Evolutionary conservation across 2,113 vertebrate species (phyloP), one percentile per base, ranked within the genome.

Genomic region (Sclerurus mexicanus): DNA sequence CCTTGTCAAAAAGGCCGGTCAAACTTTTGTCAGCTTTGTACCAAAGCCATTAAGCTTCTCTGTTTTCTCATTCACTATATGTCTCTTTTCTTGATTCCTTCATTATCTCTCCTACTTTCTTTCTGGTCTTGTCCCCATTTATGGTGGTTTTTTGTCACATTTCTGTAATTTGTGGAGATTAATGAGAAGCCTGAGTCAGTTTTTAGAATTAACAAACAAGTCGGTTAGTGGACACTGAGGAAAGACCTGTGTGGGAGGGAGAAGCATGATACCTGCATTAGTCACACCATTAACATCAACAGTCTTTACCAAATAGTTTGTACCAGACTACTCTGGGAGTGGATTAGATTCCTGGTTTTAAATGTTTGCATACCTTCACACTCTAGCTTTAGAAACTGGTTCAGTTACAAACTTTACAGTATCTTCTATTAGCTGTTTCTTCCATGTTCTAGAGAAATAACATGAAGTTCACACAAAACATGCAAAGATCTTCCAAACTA

Each of bases 301-400:
- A 46, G 14, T 46, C 28, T 74, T 67, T 69, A 76, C 37, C 33
- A 79, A 12, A 28, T 63, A 12, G 9, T 67, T 93, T 84, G 52
- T 67, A 87, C 76, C 60, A 60, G 33, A 16, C 30, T 42, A 35
- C 55, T 80, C 30, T 72, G 62, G 76, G 68, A 66, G 27, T 0
- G 1, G 27, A 46, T 89, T 87, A 81, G 60, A 87, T 77, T 93
- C 91, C 68, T 80, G 35, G 1, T 66, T 92, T 94, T 50, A 88
- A 62, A 76, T 44, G 13, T 5, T 44, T 82, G 55, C 92, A 62
- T 87, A 90, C n/a, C 77, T 89, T 89, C 17, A 15, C 35, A 37
- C 27, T 76, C 83, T 40, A 39, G 63, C 40, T 85, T 92, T 81
- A 90, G 83, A 66, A 71, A 46, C 35, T 74, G 90, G 63, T 50